Conservation (phyloP, 2,888 invertebrate species). For the Pseudanteris insignis region DNA sequence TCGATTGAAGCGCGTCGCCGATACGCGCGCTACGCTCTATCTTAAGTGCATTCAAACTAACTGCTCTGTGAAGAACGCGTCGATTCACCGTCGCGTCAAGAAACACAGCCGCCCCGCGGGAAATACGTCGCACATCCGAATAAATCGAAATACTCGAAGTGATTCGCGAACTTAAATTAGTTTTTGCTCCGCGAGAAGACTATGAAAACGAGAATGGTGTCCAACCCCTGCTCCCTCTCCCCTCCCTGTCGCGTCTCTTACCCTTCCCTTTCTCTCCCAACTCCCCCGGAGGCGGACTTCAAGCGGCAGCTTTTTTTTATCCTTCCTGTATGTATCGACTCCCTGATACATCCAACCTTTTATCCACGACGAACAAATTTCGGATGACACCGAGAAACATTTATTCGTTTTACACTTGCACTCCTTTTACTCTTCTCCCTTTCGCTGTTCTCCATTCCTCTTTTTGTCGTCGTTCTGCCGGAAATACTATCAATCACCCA, state of each 20-base stretch:
- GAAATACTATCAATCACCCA: slow-evolving; percentile 42
- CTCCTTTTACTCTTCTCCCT: slow-evolving; percentile 14
- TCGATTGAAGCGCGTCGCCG: no score
- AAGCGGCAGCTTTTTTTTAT: no score
- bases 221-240: neutral
- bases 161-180: slow-evolving; percentile 66
- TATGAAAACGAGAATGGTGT: slow-evolving; percentile 7
- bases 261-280: no score
- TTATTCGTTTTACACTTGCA: slow-evolving; percentile 48
- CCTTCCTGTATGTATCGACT: slow-evolving; percentile 23
- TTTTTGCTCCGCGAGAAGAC: slow-evolving; percentile 54
- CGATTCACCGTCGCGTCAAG: slow-evolving; percentile 33
- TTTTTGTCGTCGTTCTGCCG: slow-evolving; percentile 13
- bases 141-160: slow-evolving; percentile 65
- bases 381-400: slow-evolving; percentile 49
- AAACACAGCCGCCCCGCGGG: slow-evolving; percentile 53
- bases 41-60: slow-evolving; percentile 1
- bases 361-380: slow-evolving; percentile 51
- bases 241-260: neutral
- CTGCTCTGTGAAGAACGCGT: slow-evolving; percentile 24
- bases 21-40: no score
- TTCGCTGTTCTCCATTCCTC: no score
- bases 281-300: no score
- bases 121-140: slow-evolving; percentile 64
- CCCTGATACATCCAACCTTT: slow-evolving; percentile 31